Evolutionary conservation across 2,797 vertebrate species (phyloP), one percentile per base, ranked within the genome.

Genomic region (Halcyon badia): DNA sequence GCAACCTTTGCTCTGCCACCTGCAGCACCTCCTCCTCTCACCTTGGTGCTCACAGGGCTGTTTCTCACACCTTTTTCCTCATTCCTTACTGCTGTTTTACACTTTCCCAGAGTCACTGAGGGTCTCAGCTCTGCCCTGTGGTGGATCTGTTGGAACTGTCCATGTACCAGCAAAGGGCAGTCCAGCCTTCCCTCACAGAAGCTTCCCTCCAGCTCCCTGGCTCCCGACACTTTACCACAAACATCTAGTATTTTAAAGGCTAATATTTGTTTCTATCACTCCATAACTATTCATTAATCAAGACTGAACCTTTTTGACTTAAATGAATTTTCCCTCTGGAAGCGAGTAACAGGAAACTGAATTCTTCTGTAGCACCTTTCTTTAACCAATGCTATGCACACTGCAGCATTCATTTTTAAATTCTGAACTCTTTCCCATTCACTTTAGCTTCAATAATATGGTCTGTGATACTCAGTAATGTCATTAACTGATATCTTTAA

Each of bases 291-390:
- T 79, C 91, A 95, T 64, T 76, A 95, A 46, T 85, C 58, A 93
- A 94, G 77, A 52, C 33, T 86, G 95, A 95, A 90, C 57, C 86
- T 70, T 93, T 49, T 87, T 85, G 25, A 92, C 68, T 83, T 84
- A 86, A 85, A 28, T 22, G 22, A 44, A 92, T 58, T 95, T 93
- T 96, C 65, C 77, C 37, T 90, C 51, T 54, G 49, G 54, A 84
- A 79, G 90, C 90, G 54, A 87, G 39, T 75, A 76, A 76, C 35
- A 26, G 71, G n/a, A 90, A 90, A 92, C 22, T 31, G 61, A 82
- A 87, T 41, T 61, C 25, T 57, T 60, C 33, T 28, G 31, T 62
- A 60, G 33, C 57, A 61, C 19, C 54, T 48, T 66, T 85, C 52
- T 88, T 83, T 41, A 73, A 81, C 73, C 35, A 71, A 56, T 73